A percentile compares a stretch with the other conserved stretches of the same genome.
These are phyloP conservation scores for Semicossyphus pulcher DNA, from an alignment of 2,113 vertebrate species.

Conservation along the genomic window DNA sequence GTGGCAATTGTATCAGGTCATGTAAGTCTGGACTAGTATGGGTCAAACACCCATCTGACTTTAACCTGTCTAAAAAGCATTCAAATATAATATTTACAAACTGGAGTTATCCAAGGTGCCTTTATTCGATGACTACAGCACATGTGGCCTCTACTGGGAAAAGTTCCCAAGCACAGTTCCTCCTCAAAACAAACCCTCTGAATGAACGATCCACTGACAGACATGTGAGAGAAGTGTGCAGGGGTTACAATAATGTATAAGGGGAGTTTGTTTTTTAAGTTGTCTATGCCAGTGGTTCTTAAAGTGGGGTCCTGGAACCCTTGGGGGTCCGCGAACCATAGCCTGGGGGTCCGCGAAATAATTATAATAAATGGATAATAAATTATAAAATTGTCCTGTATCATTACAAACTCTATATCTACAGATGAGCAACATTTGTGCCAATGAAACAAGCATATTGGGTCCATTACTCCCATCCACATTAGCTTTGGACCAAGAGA, in stretches of 20 bases:
- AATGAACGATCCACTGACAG: neutral
- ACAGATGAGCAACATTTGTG: too few species aligned
- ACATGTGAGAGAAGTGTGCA: slow-evolving; percentile 9
- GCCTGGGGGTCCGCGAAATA: too few species aligned
- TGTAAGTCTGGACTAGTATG: neutral
- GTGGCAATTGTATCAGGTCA: neutral
- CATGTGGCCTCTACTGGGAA: neutral
- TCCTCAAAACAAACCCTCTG: slow-evolving; percentile 25
- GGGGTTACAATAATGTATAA: neutral
- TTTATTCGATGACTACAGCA: neutral
- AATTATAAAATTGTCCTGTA: too few species aligned
- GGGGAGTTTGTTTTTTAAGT: too few species aligned
- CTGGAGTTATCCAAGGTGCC: neutral
- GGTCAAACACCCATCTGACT: neutral
- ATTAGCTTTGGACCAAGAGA: too few species aligned
- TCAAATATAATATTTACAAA: neutral
- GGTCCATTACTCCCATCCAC: too few species aligned
- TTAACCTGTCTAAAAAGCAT: neutral
- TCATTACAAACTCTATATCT: too few species aligned
- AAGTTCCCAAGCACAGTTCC: slow-evolving; percentile 3
- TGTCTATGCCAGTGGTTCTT: too few species aligned
- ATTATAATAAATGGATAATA: too few species aligned
- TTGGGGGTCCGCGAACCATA: too few species aligned
- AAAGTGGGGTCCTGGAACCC: too few species aligned
- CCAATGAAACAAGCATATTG: too few species aligned